phyloP scores from a whole-genome alignment of 2,113 vertebrate genomes.

The Peromyscus polionotus region DNA sequence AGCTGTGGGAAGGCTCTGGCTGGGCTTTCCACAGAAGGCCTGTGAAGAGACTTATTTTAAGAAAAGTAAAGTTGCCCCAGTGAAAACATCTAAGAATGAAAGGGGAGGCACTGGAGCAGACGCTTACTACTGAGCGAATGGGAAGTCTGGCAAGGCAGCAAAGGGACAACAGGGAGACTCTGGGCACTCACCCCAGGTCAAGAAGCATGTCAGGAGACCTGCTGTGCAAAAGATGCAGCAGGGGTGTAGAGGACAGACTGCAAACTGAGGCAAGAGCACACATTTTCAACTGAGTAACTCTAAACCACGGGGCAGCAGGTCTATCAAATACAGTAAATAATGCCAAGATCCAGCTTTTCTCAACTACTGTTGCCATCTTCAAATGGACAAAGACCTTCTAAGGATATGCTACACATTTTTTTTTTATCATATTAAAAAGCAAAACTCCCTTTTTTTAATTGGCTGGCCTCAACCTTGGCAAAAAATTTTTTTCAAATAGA shows the following conservation, averaged over 20 bases:
- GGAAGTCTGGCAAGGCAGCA: neutral
- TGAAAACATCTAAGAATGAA: rapidly evolving
- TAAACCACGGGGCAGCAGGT: neutral
- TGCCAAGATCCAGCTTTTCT: neutral
- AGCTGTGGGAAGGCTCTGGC: neutral
- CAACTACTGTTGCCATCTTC: neutral
- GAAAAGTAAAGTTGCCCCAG: neutral
- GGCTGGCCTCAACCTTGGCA: neutral
- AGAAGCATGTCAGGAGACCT: rapidly evolving
- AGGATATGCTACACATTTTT: neutral
- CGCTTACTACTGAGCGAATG: neutral
- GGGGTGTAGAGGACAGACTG: neutral
- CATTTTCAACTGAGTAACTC: neutral
- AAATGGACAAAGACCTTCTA: neutral
- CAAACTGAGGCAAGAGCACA: neutral
- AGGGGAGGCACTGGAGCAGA: rapidly evolving
- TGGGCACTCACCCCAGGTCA: rapidly evolving
- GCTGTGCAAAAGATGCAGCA: neutral
- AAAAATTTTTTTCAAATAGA: neutral
- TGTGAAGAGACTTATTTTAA: neutral
- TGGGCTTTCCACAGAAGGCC: neutral
- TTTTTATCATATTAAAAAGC: neutral
- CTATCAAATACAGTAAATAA: neutral
- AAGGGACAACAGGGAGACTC: neutral
- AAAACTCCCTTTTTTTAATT: neutral